A percentile compares a stretch with the other conserved stretches of the same genome.
Conservation (phyloP, 2,888 invertebrate species). For the Calameuta pallipes region DNA sequence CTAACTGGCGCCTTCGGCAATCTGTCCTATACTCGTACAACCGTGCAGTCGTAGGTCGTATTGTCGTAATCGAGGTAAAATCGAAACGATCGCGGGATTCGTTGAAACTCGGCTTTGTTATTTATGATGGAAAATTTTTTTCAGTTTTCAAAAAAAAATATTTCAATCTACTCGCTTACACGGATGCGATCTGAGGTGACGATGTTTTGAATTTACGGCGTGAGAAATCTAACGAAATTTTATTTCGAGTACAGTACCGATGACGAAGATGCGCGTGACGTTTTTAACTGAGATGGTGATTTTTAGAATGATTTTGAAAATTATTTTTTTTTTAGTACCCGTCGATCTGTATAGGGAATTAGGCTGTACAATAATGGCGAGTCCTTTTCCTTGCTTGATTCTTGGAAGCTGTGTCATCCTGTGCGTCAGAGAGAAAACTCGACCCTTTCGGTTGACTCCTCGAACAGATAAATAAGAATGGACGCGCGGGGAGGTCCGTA, state of each 20-base stretch:
- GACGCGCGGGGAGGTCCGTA: conserved; percentile 58
- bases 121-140: neutral
- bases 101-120: neutral
- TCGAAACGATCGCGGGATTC: neutral
- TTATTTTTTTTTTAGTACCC: neutral
- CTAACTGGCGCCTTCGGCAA: conserved; percentile 5
- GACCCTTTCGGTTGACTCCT: neutral
- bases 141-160: too few species aligned
- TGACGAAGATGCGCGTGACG: neutral
- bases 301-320: neutral
- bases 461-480: neutral
- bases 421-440: neutral
- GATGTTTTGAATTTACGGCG: neutral
- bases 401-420: neutral
- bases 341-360: neutral
- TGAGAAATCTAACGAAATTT: too few species aligned
- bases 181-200: neutral
- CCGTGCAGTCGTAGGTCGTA: neutral
- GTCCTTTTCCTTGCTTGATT: neutral
- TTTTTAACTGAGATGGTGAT: too few species aligned
- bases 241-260: neutral
- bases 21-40: neutral
- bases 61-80: neutral
- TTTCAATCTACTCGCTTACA: neutral
- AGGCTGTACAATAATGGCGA: neutral